Base-by-base conservation (phyloP, 2,888 invertebrate genomes). In the Archips crataeganus region DNA sequence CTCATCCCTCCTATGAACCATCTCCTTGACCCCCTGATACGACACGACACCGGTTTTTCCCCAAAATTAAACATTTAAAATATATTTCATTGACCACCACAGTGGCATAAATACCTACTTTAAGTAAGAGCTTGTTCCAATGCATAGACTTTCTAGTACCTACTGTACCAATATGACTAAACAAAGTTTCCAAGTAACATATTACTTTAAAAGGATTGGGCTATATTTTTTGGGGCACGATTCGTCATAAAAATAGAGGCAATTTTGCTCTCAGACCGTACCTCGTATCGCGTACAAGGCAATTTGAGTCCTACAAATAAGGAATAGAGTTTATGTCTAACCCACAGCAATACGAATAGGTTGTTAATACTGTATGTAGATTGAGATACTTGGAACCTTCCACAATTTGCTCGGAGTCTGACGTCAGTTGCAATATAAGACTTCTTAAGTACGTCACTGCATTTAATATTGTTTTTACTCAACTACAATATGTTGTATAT, bases 161-260 rank as follows among this genome's bases (percentile, higher is more conserved):
- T 23, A 23, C 45, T 45, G 11, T 11, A 11, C 45, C 45, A 54
- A 72, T 62, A 62, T 67, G 54, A 57, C 13, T 63, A 63, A 63
- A 73, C 68, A 68, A 68, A 57, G 72, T 73, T 63, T 11, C 62
- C 45, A 42, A 15, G 15, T 57, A 63, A 45, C 67, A 62, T 59
- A 68, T 57, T 63, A 63, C 68, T 68, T 47, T 59, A 68, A 73
- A 73, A 73, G 63, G 68, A 73, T 68, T 73, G 67, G 39, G 39
- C 39, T 42, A 67, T 45, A 72, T 63, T n/a, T 47, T 62, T 63
- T 68, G 47, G 57, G 32, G 67, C 72, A 63, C 84, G 83, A 87
- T 88, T 85, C 85, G 82, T 88, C 87, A 87, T 86, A 87, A 85
- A 81, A 80, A 82, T 79, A 81, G 77, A 77, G 77, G 82, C 84